Conservation (phyloP, 2,113 vertebrate genomes). For the Patagioenas fasciata region DNA sequence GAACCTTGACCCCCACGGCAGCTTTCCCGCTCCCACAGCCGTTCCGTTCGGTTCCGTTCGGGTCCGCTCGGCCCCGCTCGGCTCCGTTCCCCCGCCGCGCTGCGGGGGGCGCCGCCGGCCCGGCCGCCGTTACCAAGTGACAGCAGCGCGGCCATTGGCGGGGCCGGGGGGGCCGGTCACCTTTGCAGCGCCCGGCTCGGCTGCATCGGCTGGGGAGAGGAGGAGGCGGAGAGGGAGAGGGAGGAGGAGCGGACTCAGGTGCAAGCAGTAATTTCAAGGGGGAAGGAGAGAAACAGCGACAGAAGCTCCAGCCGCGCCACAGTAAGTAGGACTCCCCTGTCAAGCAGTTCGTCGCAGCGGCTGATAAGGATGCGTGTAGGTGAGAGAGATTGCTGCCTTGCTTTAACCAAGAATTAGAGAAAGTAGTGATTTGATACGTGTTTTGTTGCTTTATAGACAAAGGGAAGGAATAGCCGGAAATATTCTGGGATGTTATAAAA, state of each 20-base stretch:
- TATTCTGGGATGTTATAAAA: slow-evolving; percentile 59
- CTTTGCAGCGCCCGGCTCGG: slow-evolving; percentile 77
- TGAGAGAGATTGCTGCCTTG: slow-evolving; percentile 56
- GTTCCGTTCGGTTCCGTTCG: too few relatives aligned
- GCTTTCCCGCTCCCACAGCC: too few relatives aligned
- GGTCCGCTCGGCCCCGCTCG: too few relatives aligned
- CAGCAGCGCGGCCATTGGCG: slow-evolving; percentile 80
- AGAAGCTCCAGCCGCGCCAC: slow-evolving; percentile 66
- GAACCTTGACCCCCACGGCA: too few relatives aligned
- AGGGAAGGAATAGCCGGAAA: slow-evolving; percentile 37
- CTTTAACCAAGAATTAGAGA: slow-evolving; percentile 26
- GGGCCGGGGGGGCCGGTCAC: slow-evolving; percentile 77
- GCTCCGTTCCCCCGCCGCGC: not conserved
- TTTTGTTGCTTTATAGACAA: not conserved
- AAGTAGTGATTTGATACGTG: not conserved
- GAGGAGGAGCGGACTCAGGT: slow-evolving; percentile 83
- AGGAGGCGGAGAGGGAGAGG: slow-evolving; percentile 49
- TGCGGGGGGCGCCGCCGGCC: slow-evolving; percentile 43
- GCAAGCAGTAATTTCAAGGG: slow-evolving; percentile 71
- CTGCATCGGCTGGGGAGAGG: slow-evolving; percentile 70
- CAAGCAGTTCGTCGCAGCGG: slow-evolving; percentile 41
- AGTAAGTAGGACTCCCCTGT: slow-evolving; percentile 22
- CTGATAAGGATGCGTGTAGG: slow-evolving; percentile 62
- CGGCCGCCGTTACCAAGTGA: slow-evolving; percentile 89
- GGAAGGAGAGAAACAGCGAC: slow-evolving; percentile 67